Evolutionary conservation across 2,113 vertebrate species (phyloP).

Genomic region (Oplegnathus fasciatus): DNA sequence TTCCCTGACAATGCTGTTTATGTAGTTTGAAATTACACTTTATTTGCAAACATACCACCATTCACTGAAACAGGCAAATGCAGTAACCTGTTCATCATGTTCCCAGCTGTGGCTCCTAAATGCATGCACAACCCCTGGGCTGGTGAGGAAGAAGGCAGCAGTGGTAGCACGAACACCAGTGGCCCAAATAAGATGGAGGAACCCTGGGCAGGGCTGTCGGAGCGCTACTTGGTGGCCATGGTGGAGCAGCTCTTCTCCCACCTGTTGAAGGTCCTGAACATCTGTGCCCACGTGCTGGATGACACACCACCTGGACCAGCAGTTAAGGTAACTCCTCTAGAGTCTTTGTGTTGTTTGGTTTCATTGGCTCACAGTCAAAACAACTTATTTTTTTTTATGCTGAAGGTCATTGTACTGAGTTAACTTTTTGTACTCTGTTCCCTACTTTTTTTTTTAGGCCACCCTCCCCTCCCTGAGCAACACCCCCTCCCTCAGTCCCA

Average conservation of each 20-base stretch:
- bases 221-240: conserved; percentile 90
- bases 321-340: conserved; percentile 85
- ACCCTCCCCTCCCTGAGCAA: conserved; percentile 94
- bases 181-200: conserved; percentile 90
- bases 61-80: neutral
- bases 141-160: conserved; percentile 89
- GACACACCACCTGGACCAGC: conserved; percentile 94
- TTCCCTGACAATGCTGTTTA: neutral
- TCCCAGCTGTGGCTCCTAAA: conserved; percentile 91
- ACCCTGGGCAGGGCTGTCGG: conserved; percentile 91
- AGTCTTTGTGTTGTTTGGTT: neutral
- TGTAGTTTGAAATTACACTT: neutral
- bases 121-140: conserved; percentile 93
- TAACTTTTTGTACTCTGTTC: neutral
- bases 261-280: conserved; percentile 94
- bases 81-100: neutral
- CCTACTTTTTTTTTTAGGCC: conserved; percentile 84
- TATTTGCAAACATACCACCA: neutral
- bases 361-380: neutral
- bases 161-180: conserved; percentile 72
- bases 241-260: conserved; percentile 97
- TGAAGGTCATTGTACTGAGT: neutral
- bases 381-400: neutral
- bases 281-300: conserved; percentile 96
- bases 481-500: conserved; percentile 95